Evolutionary conservation across 53 echinoderm and acorn worm species (phyloP), one percentile per base, ranked within the genome.

Genomic region (Henricia sp.): DNA sequence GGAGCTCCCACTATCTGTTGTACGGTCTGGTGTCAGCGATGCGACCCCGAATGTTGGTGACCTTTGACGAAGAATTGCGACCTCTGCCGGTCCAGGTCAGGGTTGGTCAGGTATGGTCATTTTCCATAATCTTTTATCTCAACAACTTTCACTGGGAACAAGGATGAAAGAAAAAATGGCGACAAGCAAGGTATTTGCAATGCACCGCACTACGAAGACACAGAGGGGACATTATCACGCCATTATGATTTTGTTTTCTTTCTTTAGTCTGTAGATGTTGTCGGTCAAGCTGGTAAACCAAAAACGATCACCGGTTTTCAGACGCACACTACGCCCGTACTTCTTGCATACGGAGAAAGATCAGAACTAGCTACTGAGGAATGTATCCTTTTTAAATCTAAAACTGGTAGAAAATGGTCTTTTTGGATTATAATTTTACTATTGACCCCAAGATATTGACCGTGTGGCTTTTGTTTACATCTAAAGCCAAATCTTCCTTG

Each of bases 221-320:
- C 6, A 30, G 52, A 6, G 29, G 54, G 3, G 19, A 84, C 14
- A 1, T 54, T 50, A 0, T 19, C 0, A 37, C 16, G n/a, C 8
- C 2, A 13, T 4, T 36, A 19, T 82, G 9, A 39, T 27, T 56
- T 42, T 36, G 16, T 63, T 20, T 50, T 82, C 3, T 67, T 2
- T n/a, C n/a, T n/a, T 2, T 71, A 97, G 97, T 73, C 97, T 71
- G 97, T 97, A 8, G 97, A 97, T 88, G 97, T 97, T 1, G 96
- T 97, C 0, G 97, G 97, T 4, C 97, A 97, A 33, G 97, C 97
- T 6, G 97, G 94, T 12, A 96, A 94, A 75, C 94, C 97, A 8
- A 97, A 97, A 83, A 97, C 97, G 14, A 97, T 97, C 54, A 97
- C 97, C 38, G 97, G 97, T 42, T 97, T 97, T 84, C 97, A 97